These are phyloP conservation scores for Eucidaris tribuloides DNA, from an alignment of 35 echinoderm and acorn worm species.

Conservation along the genomic window DNA sequence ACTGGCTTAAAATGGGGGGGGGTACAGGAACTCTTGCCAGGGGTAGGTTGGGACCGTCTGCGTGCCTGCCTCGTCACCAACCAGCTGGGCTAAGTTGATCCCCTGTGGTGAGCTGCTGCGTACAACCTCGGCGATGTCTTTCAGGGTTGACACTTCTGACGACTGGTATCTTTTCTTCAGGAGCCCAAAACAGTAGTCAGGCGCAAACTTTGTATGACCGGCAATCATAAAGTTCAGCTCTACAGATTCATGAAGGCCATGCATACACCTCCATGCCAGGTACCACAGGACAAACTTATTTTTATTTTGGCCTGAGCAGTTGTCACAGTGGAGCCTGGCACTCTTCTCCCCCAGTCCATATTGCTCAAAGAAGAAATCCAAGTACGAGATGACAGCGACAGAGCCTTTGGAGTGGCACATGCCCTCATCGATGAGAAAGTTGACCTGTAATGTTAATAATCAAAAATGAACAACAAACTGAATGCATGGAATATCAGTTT, in stretches of 20 bases:
- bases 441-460: conserved; percentile 24
- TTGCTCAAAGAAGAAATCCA: conserved; percentile 49
- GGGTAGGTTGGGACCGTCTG: conserved; percentile 8
- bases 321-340: conserved; percentile 43
- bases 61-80: conserved; percentile 36
- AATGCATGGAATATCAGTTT: not conserved
- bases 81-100: conserved; percentile 54
- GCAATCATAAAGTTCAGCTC: conserved; percentile 29
- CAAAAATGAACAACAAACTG: conserved; percentile 43
- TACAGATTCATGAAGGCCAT: conserved; percentile 10
- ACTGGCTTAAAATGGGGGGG: conserved; percentile 31
- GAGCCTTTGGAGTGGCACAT: conserved; percentile 19
- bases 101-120: not conserved
- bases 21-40: conserved; percentile 50
- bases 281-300: conserved; percentile 73
- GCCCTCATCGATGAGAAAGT: conserved; percentile 61
- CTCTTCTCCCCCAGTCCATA: conserved; percentile 29
- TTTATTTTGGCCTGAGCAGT: conserved; percentile 70
- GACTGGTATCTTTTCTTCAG: conserved; percentile 4
- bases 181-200: conserved; percentile 16
- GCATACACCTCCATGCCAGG: conserved; percentile 15
- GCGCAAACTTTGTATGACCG: conserved; percentile 45
- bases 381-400: conserved; percentile 30
- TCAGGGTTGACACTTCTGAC: not conserved
- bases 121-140: conserved; percentile 33